These are phyloP conservation scores for Corynorhinus townsendii DNA, from an alignment of 2,113 vertebrate species.

Conservation along the genomic window DNA sequence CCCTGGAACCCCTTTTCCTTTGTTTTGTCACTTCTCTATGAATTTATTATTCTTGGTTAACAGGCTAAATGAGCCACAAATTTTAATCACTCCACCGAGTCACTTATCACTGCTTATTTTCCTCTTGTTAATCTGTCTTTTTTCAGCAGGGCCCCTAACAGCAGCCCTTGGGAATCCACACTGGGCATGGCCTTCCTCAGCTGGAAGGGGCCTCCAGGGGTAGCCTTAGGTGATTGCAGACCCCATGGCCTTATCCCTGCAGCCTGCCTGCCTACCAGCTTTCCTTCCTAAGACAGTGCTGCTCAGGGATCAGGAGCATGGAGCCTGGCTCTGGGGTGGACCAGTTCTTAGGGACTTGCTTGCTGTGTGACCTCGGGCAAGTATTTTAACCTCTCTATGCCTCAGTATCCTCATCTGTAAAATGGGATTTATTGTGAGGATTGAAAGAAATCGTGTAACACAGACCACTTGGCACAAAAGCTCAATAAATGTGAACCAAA, in stretches of 20 bases:
- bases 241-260: background rate
- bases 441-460: background rate
- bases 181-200: background rate
- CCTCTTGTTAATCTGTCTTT: background rate
- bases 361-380: background rate
- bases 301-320: background rate
- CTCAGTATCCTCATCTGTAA: background rate
- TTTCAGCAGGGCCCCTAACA: background rate
- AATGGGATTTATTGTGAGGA: background rate
- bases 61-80: background rate
- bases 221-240: background rate
- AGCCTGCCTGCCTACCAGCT: background rate
- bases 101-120: background rate
- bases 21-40: background rate
- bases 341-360: background rate
- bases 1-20: background rate
- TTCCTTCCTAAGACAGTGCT: background rate
- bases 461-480: background rate
- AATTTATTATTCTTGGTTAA: background rate
- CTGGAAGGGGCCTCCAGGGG: background rate
- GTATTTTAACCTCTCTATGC: background rate
- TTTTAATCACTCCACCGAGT: background rate
- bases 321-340: background rate
- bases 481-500: background rate
- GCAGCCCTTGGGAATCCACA: background rate